Conservation (phyloP, 2,113 vertebrate genomes). For the Hoplias malabaricus region DNA sequence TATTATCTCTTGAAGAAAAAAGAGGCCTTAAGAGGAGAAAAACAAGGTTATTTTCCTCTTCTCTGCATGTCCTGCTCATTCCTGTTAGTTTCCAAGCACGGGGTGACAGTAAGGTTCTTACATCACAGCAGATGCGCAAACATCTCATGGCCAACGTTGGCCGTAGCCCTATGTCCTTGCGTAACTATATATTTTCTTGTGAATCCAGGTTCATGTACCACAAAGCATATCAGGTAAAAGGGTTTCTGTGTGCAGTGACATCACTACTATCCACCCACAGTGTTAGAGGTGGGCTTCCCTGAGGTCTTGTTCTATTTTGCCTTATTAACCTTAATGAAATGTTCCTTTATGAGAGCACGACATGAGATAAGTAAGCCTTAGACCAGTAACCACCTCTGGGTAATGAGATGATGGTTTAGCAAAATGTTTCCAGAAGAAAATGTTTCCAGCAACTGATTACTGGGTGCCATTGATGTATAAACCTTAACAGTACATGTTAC, state of each 20-base stretch:
- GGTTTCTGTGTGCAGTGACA: constrained; percentile 3
- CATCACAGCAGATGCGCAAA: neutral
- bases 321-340: constrained; percentile 35
- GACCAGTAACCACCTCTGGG: neutral
- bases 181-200: constrained; percentile 18
- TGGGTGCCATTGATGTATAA: neutral
- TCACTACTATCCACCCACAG: constrained; percentile 12
- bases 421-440: neutral
- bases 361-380: constrained; percentile 1
- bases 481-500: too few relatives aligned
- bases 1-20: constrained; percentile 11
- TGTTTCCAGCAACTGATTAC: neutral
- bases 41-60: constrained; percentile 36
- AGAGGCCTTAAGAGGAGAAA: neutral
- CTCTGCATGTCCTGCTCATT: neutral
- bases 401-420: neutral
- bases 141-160: constrained; percentile 18
- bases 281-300: constrained; percentile 25
- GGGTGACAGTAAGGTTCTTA: constrained; percentile 2
- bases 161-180: constrained; percentile 10
- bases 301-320: constrained; percentile 3
- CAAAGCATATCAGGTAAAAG: neutral
- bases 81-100: constrained; percentile 15
- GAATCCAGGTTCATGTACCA: neutral
- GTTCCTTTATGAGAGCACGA: neutral